Evolutionary conservation across 1,140 invertebrate species (phyloP).

Genomic region (Diabrotica virgifera): DNA sequence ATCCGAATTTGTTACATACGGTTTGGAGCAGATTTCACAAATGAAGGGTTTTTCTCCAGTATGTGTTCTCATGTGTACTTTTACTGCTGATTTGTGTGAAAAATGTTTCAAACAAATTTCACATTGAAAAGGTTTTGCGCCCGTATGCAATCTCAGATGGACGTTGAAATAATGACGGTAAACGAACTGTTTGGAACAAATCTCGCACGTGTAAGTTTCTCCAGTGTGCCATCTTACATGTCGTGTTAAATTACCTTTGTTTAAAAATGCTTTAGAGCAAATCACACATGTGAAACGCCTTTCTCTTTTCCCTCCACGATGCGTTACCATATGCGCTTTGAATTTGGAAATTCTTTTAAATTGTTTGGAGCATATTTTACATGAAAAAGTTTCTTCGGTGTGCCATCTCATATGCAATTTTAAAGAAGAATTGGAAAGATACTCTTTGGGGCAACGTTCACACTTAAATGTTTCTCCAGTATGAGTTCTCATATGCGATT

Average conservation of each 20-base stretch:
- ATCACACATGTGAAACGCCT: conserved; percentile 45
- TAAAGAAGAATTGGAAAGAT: neutral
- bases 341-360: too few relatives aligned
- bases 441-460: conserved; percentile 29
- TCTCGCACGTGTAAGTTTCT: conserved; percentile 59
- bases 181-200: conserved; percentile 61
- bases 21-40: too few relatives aligned
- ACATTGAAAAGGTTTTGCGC: conserved; percentile 11
- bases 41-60: too few relatives aligned
- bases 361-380: conserved; percentile 31
- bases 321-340: conserved; percentile 44
- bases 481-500: neutral
- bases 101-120: conserved; percentile 6
- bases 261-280: too few relatives aligned
- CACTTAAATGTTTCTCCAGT: conserved; percentile 25
- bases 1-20: neutral
- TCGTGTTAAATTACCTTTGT: too few relatives aligned
- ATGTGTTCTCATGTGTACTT: neutral
- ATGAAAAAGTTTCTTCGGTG: conserved; percentile 24
- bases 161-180: conserved; percentile 56
- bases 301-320: conserved; percentile 70
- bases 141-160: conserved; percentile 17
- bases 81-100: neutral
- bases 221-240: too few relatives aligned
- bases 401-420: conserved; percentile 61